Percentiles rank a stretch among this genome's conserved stretches.
Conservation (phyloP, 2,888 invertebrate species). For the Mythimna lalbum region DNA sequence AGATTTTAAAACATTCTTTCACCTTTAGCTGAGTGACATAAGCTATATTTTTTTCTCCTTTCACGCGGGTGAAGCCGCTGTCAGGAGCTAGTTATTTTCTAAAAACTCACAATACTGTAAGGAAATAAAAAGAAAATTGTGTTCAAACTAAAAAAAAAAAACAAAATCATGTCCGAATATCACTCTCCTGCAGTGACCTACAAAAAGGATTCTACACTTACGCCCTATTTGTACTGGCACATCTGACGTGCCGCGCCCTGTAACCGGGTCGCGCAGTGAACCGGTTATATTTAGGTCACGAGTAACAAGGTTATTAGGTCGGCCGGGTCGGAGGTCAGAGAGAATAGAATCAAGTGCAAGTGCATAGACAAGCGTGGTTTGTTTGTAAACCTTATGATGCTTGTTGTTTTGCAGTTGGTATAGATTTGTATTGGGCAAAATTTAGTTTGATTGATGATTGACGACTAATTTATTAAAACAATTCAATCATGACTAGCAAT, state of each 20-base stretch:
- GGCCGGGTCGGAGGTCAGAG: constrained; percentile 17
- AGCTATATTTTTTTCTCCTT: too few relatives aligned
- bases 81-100: too few relatives aligned
- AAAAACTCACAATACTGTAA: not conserved
- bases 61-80: too few relatives aligned
- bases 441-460: too few relatives aligned
- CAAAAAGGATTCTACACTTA: too few relatives aligned
- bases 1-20: too few relatives aligned
- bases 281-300: constrained; percentile 24
- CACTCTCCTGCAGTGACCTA: not conserved
- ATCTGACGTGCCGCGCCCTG: not conserved
- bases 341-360: constrained; percentile 15
- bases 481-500: too few relatives aligned
- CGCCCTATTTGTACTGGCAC: not conserved
- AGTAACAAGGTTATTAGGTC: constrained; percentile 23
- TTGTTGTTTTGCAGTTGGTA: not conserved
- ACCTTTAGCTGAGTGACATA: too few relatives aligned
- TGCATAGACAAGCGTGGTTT: not conserved
- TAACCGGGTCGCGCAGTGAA: constrained; percentile 8
- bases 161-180: not conserved
- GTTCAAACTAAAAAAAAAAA: not conserved
- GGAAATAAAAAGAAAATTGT: not conserved
- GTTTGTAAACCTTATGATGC: not conserved
- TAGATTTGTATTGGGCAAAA: too few relatives aligned
- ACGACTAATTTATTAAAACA: too few relatives aligned